Base-by-base conservation (phyloP, 2,797 vertebrate genomes). In the Dipus sagitta region DNA sequence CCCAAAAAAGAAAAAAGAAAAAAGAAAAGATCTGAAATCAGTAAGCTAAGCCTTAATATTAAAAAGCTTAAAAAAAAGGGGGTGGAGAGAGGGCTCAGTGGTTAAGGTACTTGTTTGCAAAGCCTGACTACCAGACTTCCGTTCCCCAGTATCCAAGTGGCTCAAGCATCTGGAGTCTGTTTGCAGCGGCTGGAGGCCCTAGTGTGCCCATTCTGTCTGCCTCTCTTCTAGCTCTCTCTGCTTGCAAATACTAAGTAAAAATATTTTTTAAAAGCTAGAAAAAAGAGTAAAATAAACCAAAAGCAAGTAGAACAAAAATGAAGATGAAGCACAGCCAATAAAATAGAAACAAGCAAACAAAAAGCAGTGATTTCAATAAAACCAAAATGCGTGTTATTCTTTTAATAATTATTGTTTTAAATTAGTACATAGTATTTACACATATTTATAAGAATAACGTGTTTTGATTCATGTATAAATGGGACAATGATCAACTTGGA, bases 241-340 rank as follows among this genome's bases (percentile, higher is more conserved):
- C 47, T 47, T 9, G 47, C 47, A 47, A 47, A 47, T 47, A 47
- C 8, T 47, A 47, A 9, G 9, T 47, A 47, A 47, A 47, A 47
- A 11, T 47, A 47, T 47, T 47, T 47, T 47, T 47, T 47, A 47
- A 47, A 47, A 47, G 47, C 47, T 47, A 47, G 47, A 47, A 67
- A 87, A 79, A 93, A 64, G 34, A 84, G 38, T 18, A 91, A 93
- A 88, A 76, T 54, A 58, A 79, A 68, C 3, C 10, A 2, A 79
- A 75, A 79, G 38, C 18, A 75, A 76, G 62, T 13, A 85, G 14
- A 84, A 67, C 1, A 60, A 74, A 90, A 87, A 52, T 13, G 65
- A 77, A 77, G 54, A 58, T 17, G 1, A 68, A 34, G 11, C 71
- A 6, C 87, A 93, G 58, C 47, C 24, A 83, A 85, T 75, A 78